phyloP scores from a whole-genome alignment of 64 coral and sea anemone genomes.

The Pocillopora damicornis region DNA sequence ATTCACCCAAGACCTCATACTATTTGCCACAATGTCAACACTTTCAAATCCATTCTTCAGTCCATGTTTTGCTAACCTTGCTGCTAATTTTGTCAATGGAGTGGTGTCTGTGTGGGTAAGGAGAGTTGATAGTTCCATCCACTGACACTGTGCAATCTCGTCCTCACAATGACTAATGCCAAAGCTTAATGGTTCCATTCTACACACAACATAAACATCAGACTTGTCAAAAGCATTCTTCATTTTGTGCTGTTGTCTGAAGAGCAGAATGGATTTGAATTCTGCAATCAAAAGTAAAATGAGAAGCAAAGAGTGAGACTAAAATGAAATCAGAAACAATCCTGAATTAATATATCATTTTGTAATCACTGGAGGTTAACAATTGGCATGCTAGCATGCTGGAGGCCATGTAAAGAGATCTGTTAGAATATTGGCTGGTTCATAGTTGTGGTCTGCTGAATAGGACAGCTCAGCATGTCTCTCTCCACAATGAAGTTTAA shows the following conservation, averaged over 20 bases:
- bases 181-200: constrained; percentile 65
- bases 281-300: constrained; percentile 32
- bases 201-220: constrained; percentile 78
- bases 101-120: constrained; percentile 66
- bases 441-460: too few relatives aligned
- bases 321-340: too few relatives aligned
- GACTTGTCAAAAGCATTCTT: constrained; percentile 76
- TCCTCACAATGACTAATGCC: constrained; percentile 71
- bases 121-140: constrained; percentile 71
- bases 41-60: constrained; percentile 81
- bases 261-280: constrained; percentile 75
- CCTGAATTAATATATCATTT: background rate
- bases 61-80: constrained; percentile 63
- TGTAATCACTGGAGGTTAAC: background rate
- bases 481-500: too few relatives aligned
- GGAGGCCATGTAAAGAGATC: too few relatives aligned
- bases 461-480: too few relatives aligned
- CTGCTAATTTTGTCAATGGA: constrained; percentile 64
- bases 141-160: constrained; percentile 78
- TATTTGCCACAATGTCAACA: constrained; percentile 65
- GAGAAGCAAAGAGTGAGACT: too few relatives aligned
- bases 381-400: too few relatives aligned
- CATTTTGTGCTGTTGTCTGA: constrained; percentile 86
- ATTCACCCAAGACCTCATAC: constrained; percentile 77
- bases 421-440: too few relatives aligned